A percentile compares a stretch with the other conserved stretches of the same genome.
Evolutionary conservation across 2,113 vertebrate species (phyloP).

Genomic region (Labeo rohita): DNA sequence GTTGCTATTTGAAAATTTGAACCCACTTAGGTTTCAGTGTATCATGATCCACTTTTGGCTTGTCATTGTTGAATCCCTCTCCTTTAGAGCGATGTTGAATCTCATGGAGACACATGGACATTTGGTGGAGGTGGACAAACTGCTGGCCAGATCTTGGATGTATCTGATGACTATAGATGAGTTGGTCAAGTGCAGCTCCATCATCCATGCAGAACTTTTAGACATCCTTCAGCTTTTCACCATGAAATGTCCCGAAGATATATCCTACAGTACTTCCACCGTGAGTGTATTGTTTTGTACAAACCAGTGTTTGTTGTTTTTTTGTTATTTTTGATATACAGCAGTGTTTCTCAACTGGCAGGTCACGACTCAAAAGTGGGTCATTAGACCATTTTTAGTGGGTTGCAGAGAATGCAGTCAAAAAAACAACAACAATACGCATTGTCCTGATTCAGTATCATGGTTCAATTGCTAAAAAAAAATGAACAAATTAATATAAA

Average conservation of each 20-base stretch:
- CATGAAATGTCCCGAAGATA: conserved; percentile 54
- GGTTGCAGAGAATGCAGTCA: too few species aligned
- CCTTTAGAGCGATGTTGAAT: conserved; percentile 67
- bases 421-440: too few species aligned
- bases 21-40: neutral
- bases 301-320: neutral
- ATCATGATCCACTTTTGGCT: neutral
- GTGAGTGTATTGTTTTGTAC: conserved; percentile 62
- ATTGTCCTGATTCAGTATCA: too few species aligned
- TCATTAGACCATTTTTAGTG: too few species aligned
- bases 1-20: neutral
- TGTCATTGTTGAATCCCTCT: neutral
- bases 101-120: conserved; percentile 67
- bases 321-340: too few species aligned
- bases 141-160: conserved; percentile 80
- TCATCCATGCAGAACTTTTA: conserved; percentile 65
- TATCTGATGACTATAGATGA: conserved; percentile 71
- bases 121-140: conserved; percentile 73
- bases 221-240: conserved; percentile 70
- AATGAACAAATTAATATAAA: too few species aligned
- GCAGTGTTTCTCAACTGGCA: too few species aligned
- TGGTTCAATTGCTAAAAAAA: too few species aligned
- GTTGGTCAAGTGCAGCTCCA: conserved; percentile 68
- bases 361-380: too few species aligned
- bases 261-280: fast-evolving